Conservation (phyloP, 2,888 invertebrate genomes). For the Microchrysa polita region DNA sequence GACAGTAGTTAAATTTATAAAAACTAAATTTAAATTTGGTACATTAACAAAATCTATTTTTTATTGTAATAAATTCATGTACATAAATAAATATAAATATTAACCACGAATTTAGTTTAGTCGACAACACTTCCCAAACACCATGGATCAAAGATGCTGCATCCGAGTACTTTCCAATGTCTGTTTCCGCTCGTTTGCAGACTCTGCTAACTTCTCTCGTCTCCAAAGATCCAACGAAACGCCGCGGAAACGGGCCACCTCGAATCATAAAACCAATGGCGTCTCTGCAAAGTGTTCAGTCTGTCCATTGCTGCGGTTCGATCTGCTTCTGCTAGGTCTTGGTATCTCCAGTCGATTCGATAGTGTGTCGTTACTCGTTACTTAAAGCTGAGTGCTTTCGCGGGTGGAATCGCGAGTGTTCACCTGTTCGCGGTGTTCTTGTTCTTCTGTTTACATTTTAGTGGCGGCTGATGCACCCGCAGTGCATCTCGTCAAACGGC, state of each 20-base stretch:
- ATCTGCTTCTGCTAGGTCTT: background rate
- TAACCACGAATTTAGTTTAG: no score
- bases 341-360: no score
- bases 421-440: conserved; percentile 31
- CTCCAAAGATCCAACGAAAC: background rate
- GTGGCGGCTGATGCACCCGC: background rate
- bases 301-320: conserved; percentile 23
- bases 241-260: conserved; percentile 2
- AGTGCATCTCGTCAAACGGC: background rate
- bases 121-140: no score
- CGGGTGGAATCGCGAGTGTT: background rate
- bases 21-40: no score
- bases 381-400: no score
- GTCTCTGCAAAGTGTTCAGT: conserved; percentile 17
- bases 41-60: no score
- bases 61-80: no score
- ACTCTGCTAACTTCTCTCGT: background rate
- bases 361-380: no score
- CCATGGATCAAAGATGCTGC: no score
- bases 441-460: background rate
- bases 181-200: background rate
- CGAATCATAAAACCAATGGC: conserved; percentile 23
- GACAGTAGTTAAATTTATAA: no score
- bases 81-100: no score
- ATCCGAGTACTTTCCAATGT: background rate